Conservation (phyloP, 2,113 vertebrate genomes). For the Charadrius vociferus region DNA sequence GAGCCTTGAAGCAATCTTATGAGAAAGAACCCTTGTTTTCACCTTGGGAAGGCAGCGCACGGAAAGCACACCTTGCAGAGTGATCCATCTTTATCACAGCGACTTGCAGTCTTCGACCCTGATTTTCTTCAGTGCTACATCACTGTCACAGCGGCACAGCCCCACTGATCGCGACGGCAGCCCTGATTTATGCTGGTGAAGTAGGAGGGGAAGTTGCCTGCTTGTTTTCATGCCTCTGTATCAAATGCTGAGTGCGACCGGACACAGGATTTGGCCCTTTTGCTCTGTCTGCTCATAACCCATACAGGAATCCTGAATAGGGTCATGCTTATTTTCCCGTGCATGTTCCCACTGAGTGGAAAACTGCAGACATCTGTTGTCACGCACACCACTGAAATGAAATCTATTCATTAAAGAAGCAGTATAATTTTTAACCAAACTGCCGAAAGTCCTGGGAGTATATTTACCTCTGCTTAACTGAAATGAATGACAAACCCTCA, state of each 20-base stretch:
- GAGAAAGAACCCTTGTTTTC: background rate
- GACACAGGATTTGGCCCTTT: background rate
- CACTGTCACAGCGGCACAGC: background rate
- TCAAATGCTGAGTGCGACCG: background rate
- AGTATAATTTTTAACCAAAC: background rate
- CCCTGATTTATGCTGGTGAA: background rate
- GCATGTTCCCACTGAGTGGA: background rate
- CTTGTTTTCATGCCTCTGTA: background rate
- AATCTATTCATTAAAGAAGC: background rate
- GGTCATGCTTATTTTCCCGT: background rate
- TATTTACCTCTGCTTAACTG: background rate
- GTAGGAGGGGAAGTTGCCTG: background rate
- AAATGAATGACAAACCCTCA: background rate
- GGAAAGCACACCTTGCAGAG: background rate
- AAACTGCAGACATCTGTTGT: background rate
- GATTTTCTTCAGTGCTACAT: background rate
- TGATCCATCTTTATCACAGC: background rate
- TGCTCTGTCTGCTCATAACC: background rate
- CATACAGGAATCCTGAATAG: background rate
- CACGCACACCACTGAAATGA: background rate
- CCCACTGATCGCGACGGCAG: background rate
- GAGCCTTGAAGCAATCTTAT: background rate
- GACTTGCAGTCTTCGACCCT: background rate
- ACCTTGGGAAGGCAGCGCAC: background rate
- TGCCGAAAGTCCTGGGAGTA: background rate